A percentile compares a stretch with the other conserved stretches of the same genome.
These are phyloP conservation scores for Pyrgus malvae DNA, from an alignment of 2,888 invertebrate species.

Conservation along the genomic window DNA sequence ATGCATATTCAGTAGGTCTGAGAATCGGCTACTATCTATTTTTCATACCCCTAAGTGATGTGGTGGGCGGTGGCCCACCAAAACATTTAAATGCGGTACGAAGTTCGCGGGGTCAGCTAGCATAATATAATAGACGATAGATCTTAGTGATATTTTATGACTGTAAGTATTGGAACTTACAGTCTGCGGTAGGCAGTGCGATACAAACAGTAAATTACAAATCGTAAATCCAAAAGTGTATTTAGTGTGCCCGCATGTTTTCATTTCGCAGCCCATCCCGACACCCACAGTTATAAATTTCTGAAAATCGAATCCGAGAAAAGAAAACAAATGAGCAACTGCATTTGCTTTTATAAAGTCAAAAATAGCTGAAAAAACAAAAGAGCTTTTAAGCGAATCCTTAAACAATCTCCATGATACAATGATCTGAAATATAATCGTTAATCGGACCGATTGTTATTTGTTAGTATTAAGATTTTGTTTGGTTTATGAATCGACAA, in stretches of 20 bases:
- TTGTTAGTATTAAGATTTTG: background rate
- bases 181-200: conserved; percentile 30
- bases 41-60: no score
- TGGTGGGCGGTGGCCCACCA: no score
- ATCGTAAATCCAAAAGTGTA: conserved; percentile 27
- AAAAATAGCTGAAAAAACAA: conserved; percentile 33
- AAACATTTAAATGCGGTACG: no score
- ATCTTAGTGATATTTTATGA: no score
- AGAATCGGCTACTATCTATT: no score
- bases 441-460: background rate
- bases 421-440: conserved; percentile 19
- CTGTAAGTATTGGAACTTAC: no score
- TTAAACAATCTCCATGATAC: conserved; percentile 45
- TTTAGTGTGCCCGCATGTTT: conserved; percentile 27
- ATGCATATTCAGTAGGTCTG: no score
- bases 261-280: conserved; percentile 1
- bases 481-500: background rate
- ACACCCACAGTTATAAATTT: conserved; percentile 31
- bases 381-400: conserved; percentile 31
- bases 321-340: conserved; percentile 41
- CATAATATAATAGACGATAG: background rate
- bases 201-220: conserved; percentile 29
- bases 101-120: no score
- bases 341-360: conserved; percentile 37
- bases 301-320: conserved; percentile 35